Percentiles rank a stretch among this genome's conserved stretches.
Conservation (phyloP, 1,140 invertebrate species). For the Zeugodacus cucurbitae region DNA sequence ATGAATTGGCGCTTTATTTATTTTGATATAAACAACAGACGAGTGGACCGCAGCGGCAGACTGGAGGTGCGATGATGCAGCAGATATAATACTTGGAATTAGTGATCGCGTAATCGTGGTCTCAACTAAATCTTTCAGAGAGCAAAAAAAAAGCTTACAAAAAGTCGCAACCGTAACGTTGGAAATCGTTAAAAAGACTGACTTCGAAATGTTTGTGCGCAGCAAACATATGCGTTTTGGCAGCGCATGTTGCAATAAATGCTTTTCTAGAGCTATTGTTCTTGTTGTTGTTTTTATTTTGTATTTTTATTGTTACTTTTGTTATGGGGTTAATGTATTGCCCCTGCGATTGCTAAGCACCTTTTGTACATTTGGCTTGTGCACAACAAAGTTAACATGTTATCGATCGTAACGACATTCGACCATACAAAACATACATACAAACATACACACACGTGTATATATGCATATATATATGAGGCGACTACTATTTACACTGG, state of each 20-base stretch:
- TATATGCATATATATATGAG: neutral
- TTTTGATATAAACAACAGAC: neutral
- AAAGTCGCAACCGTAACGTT: neutral
- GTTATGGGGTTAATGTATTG: conserved; percentile 3
- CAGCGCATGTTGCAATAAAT: neutral
- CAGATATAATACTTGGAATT: neutral
- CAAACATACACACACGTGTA: neutral
- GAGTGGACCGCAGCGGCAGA: neutral
- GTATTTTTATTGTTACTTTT: neutral
- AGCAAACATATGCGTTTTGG: neutral
- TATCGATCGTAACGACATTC: neutral
- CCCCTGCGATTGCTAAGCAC: neutral
- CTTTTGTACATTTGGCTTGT: neutral
- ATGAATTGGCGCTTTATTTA: conserved; percentile 10
- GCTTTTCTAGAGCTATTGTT: neutral
- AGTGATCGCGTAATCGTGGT: neutral
- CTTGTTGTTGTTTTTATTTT: neutral
- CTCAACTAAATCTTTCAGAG: neutral
- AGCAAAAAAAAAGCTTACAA: neutral
- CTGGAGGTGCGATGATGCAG: neutral
- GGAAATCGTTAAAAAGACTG: conserved; percentile 5
- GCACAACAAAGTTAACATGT: neutral
- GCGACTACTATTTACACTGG: neutral
- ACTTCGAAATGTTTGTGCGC: neutral
- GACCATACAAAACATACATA: too few species aligned